Percentiles rank a stretch among this genome's conserved stretches.
Conservation (phyloP, 2,113 vertebrate species). For the Centropus bengalensis region DNA sequence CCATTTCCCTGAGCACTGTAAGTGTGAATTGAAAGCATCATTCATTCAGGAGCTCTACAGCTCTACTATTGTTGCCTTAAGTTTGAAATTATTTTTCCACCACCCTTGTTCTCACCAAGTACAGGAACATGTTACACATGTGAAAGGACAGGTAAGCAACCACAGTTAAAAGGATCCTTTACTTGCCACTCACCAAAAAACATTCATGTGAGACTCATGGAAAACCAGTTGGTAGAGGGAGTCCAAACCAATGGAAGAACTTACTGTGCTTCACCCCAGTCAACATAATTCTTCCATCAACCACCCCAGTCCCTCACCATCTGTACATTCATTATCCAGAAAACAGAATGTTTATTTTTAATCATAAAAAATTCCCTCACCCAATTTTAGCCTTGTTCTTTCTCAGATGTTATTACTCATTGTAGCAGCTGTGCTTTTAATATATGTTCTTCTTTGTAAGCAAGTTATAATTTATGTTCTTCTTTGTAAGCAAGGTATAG, state of each 20-base stretch:
- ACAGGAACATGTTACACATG: rapidly evolving
- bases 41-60: background rate
- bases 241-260: background rate
- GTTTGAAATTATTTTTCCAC: background rate
- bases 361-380: background rate
- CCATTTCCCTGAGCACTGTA: background rate
- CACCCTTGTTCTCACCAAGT: background rate
- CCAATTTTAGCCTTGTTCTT: background rate
- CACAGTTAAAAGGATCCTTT: background rate
- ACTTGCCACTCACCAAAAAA: background rate
- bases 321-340: background rate
- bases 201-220: background rate
- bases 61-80: background rate
- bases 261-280: background rate
- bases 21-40: background rate
- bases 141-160: background rate
- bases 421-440: background rate
- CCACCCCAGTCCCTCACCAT: background rate
- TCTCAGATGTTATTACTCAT: background rate
- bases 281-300: background rate
- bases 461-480: background rate
- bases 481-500: background rate
- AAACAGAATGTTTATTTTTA: background rate
- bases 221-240: background rate
- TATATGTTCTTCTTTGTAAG: background rate